Evolutionary conservation across 2,888 invertebrate species (phyloP).

Genomic region (Linyphia triangularis): DNA sequence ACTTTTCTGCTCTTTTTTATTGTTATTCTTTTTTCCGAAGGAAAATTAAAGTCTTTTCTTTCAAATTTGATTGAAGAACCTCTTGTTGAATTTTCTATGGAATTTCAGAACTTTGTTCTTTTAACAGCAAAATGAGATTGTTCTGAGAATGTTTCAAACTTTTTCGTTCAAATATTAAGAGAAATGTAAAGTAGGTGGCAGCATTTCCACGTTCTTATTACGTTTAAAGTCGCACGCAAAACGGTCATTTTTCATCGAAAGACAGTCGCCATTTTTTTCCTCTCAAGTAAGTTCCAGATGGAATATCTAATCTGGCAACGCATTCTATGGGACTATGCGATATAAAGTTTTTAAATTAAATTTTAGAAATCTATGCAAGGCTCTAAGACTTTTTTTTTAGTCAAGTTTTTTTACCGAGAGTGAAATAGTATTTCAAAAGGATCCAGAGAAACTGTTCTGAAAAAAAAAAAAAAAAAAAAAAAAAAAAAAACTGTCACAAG

Average conservation of each 20-base stretch:
- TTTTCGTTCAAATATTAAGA: constrained; percentile 63
- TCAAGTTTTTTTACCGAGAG: neutral
- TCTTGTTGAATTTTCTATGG: constrained; percentile 46
- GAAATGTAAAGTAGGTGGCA: constrained; percentile 68
- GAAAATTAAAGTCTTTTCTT: constrained; percentile 40
- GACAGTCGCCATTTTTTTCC: constrained; percentile 55
- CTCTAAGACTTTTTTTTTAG: neutral
- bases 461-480: too few species aligned
- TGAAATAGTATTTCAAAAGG: constrained; percentile 21
- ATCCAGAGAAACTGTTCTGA: constrained; percentile 8
- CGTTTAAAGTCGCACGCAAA: constrained; percentile 58
- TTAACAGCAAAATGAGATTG: constrained; percentile 25
- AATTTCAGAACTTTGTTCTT: constrained; percentile 1
- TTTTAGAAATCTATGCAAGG: constrained; percentile 21
- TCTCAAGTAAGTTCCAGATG: neutral
- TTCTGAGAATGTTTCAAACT: constrained; percentile 20
- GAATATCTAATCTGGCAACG: constrained; percentile 50
- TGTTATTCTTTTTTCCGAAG: constrained; percentile 17
- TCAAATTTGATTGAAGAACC: constrained; percentile 41
- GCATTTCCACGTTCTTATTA: constrained; percentile 59
- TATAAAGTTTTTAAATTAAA: constrained; percentile 64
- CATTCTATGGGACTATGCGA: constrained; percentile 10
- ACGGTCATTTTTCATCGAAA: constrained; percentile 67
- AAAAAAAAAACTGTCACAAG: neutral
- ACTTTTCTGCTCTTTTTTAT: constrained; percentile 17